These are phyloP conservation scores for Ferdinandea cuprea DNA, from an alignment of 2,888 invertebrate species.

Conservation along the genomic window DNA sequence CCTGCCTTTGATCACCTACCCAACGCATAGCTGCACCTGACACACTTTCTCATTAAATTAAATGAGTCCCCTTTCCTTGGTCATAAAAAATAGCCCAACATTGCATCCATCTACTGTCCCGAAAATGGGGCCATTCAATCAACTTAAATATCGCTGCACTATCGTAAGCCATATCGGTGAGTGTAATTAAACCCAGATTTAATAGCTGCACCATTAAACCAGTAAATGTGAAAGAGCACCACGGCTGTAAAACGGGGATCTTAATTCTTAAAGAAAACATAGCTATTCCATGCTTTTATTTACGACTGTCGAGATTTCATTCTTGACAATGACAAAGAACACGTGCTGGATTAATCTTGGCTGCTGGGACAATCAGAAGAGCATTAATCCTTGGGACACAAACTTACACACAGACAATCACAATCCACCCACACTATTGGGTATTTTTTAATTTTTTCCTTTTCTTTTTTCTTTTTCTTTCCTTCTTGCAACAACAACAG, in stretches of 20 bases:
- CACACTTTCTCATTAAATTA: neutral
- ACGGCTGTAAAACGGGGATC: slow-evolving; percentile 48
- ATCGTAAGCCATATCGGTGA: neutral
- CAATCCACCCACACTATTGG: slow-evolving; percentile 9
- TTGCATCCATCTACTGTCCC: neutral
- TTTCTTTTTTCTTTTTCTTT: slow-evolving; percentile 14
- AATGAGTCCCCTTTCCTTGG: neutral
- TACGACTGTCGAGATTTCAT: slow-evolving; percentile 55
- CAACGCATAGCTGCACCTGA: slow-evolving; percentile 2
- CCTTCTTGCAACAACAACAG: slow-evolving; percentile 43
- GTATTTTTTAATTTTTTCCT: slow-evolving; percentile 42
- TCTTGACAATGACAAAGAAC: slow-evolving; percentile 32
- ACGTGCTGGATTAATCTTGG: slow-evolving; percentile 47
- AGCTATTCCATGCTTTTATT: slow-evolving; percentile 39
- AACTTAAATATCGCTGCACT: slow-evolving; percentile 32
- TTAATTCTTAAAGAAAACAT: slow-evolving; percentile 24
- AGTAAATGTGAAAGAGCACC: slow-evolving; percentile 1
- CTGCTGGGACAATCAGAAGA: slow-evolving; percentile 57
- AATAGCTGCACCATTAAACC: slow-evolving; percentile 52
- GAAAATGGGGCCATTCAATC: slow-evolving; percentile 51
- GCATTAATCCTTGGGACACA: slow-evolving; percentile 52
- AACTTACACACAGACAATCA: no score
- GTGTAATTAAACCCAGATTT: slow-evolving; percentile 60
- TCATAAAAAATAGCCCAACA: neutral
- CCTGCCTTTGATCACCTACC: no score